phyloP scores from a whole-genome alignment of 92 coral and sea anemone genomes.

The Zoanthus sociatus region DNA sequence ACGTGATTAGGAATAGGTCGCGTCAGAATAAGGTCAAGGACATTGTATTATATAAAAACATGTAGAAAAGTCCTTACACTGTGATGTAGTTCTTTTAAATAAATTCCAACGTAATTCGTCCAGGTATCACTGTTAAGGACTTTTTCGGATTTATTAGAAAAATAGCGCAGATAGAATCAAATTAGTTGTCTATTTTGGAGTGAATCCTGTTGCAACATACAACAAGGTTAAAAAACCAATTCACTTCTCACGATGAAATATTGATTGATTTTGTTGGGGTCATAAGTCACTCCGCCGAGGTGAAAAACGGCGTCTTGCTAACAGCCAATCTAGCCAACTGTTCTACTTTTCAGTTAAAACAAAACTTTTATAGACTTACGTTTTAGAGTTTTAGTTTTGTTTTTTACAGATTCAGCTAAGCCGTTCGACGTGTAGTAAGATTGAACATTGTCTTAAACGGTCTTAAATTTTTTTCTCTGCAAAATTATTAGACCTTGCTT shows the following conservation, averaged over 20 bases:
- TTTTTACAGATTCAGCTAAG: too few relatives aligned
- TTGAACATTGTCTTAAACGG: neutral
- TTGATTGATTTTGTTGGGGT: too few relatives aligned
- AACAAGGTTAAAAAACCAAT: too few relatives aligned
- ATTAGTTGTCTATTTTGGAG: neutral
- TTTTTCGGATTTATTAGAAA: neutral
- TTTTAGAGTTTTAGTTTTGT: too few relatives aligned
- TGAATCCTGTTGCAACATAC: neutral
- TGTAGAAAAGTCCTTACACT: neutral
- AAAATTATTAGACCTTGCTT: neutral
- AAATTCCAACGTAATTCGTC: conserved; percentile 16
- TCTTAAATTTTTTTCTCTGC: neutral
- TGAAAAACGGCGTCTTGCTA: too few relatives aligned
- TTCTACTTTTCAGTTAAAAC: too few relatives aligned
- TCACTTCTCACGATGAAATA: too few relatives aligned
- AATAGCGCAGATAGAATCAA: neutral
- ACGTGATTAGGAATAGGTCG: neutral
- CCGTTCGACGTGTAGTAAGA: neutral
- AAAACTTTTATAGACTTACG: too few relatives aligned
- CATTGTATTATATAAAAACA: conserved; percentile 5
- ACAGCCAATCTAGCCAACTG: too few relatives aligned
- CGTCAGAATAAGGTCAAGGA: neutral
- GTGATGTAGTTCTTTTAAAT: neutral
- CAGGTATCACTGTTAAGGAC: neutral
- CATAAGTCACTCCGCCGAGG: too few relatives aligned